Evolutionary conservation across 1,140 invertebrate species (phyloP).

Genomic region (Musca domestica): DNA sequence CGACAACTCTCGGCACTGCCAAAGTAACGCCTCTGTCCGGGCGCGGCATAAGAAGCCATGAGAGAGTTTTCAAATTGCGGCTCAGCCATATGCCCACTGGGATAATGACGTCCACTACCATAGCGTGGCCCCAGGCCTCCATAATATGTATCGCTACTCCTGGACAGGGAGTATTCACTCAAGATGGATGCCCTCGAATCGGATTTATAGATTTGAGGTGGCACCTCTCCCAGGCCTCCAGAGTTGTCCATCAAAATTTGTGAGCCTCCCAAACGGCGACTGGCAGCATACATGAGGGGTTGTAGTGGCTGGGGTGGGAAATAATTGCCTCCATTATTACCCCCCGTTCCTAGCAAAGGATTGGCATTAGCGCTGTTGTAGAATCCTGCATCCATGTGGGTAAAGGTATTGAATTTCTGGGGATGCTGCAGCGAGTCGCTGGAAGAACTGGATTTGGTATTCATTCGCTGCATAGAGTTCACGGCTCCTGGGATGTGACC

Average conservation of each 20-base stretch:
- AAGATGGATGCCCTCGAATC: slow-evolving; percentile 50
- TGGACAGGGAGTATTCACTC: slow-evolving; percentile 45
- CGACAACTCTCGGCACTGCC: slow-evolving; percentile 52
- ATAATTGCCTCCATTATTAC: neutral
- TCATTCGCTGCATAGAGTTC: slow-evolving; percentile 37
- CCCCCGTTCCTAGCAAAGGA: neutral
- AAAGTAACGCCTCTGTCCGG: slow-evolving; percentile 43
- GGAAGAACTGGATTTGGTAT: slow-evolving; percentile 51
- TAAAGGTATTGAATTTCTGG: slow-evolving; percentile 45
- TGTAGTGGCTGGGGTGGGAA: slow-evolving; percentile 30
- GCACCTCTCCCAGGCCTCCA: slow-evolving; percentile 31
- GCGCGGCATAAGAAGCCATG: slow-evolving; percentile 36
- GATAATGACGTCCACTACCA: neutral
- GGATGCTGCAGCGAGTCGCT: slow-evolving; percentile 46
- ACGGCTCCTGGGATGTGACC: neutral
- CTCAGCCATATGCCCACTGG: slow-evolving; percentile 34
- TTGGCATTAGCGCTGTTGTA: slow-evolving; percentile 6
- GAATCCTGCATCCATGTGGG: slow-evolving; percentile 40
- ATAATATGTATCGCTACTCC: slow-evolving; percentile 47
- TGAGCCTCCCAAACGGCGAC: slow-evolving; percentile 45
- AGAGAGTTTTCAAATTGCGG: slow-evolving; percentile 40
- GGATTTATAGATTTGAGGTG: slow-evolving; percentile 51
- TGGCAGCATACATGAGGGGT: slow-evolving; percentile 45
- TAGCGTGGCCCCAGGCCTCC: neutral
- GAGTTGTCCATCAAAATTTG: slow-evolving; percentile 41